Evolutionary conservation across 2,797 vertebrate genomes (phyloP).

Genomic region (Acipenser transmontanus): DNA sequence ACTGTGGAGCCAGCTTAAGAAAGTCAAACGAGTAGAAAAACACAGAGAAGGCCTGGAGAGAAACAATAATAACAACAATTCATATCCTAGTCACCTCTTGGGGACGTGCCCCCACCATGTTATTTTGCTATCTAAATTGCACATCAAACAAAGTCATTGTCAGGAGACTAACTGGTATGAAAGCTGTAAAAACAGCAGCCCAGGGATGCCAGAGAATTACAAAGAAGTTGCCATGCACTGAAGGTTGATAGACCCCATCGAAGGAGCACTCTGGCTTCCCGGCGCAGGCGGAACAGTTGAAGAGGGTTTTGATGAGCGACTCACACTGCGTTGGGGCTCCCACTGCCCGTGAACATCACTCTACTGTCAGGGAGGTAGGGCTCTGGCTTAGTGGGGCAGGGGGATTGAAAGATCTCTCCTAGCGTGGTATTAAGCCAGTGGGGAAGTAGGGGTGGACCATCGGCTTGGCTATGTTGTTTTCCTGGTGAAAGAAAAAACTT

Average conservation of each 20-base stretch:
- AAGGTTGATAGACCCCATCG: conserved; percentile 51
- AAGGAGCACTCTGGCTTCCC: conserved; percentile 46
- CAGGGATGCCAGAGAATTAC: conserved; percentile 38
- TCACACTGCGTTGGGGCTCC: conserved; percentile 37
- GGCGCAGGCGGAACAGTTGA: conserved; percentile 45
- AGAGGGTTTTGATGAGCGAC: conserved; percentile 36
- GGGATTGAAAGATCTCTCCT: conserved; percentile 41
- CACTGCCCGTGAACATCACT: conserved; percentile 47
- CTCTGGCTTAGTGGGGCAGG: conserved; percentile 35
- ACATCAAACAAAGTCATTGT: not conserved
- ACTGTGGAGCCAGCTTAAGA: conserved; percentile 35
- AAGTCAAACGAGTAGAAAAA: conserved; percentile 45
- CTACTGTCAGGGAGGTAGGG: not conserved
- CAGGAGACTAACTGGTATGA: not conserved
- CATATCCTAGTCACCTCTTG: too few species aligned
- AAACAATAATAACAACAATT: not conserved
- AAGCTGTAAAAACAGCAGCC: not conserved
- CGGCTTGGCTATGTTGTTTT: not conserved
- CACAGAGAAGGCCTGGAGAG: conserved; percentile 37
- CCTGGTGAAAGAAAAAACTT: conserved; percentile 22
- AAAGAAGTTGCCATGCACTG: conserved; percentile 47
- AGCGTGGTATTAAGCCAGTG: conserved; percentile 31
- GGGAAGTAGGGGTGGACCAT: conserved; percentile 59
- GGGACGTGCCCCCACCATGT: too few species aligned
- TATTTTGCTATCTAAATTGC: too few species aligned